Base-by-base conservation (phyloP, 2,113 vertebrate species). In the Lagopus muta region DNA sequence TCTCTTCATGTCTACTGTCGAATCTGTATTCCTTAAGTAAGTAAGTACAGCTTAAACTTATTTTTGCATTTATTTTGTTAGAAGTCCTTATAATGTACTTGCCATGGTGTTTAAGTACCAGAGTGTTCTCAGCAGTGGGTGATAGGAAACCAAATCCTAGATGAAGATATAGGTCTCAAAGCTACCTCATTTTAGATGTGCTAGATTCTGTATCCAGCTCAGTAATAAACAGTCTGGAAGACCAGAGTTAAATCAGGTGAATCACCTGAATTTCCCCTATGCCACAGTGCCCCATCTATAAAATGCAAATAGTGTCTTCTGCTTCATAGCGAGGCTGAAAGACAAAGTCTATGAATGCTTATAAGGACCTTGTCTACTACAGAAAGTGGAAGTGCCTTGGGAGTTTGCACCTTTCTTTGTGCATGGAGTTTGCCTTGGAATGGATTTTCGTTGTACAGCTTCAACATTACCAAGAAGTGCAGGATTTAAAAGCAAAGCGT, bases 401-500 rank as follows among this genome's bases (percentile, higher is more conserved):
- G 75, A 94, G 32, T 20, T 57, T 64, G 25, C 48, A 65, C 8
- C 50, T 79, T 82, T 61, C 45, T 50, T 86, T 73, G 34, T 50
- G 55, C 48, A 15, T n/a, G 48, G 34, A 60, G 58, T 78, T 69
- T 54, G 36, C 45, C 72, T 71, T 75, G 34, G 47, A 66, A 89
- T 13, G 40, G 32, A 57, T 79, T 65, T 45, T 60, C 73, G 36
- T 66, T 24, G 55, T 73, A 70, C 7, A 45, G 25, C 71, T 86
- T 78, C 54, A 64, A 47, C 21, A 22, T 61, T 89, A 55, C 48
- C 34, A 70, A 55, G 60, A 75, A 67, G 38, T 55, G 43, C 61
- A 75, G 55, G 61, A 88, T 65, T 65, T 83, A 80, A 91, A 88
- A 93, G 91, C 71, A 64, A 93, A 91, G 88, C 40, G 0, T 86